Evolutionary conservation across 2,113 vertebrate genomes (phyloP), one percentile per base, ranked within the genome.

Genomic region (Hucho hucho): DNA sequence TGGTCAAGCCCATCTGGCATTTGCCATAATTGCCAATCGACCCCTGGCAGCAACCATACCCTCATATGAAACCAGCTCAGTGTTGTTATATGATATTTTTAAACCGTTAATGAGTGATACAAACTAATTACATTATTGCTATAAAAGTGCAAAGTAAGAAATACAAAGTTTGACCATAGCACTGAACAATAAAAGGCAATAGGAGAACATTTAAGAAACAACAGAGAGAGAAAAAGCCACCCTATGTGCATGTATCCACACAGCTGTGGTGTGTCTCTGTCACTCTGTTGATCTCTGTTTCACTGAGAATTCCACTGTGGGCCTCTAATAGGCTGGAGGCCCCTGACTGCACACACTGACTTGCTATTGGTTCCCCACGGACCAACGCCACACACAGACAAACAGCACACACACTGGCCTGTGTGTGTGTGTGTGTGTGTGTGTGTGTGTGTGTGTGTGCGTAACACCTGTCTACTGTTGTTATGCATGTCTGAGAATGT

Each of bases 251-350:
- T 61, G 16, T 20, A 20, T 14, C 3, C 67, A 53, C 67, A 83
- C 90, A 92, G 90, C 90, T 92, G 90, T 85, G 82, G 65, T 76
- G 73, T 63, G 79, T 92, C 89, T 89, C 82, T 82, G 84, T 90
- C 89, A 88, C 83, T 83, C 71, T 63, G 70, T 79, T 28, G 58
- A 72, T 87, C 87, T 90, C 84, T 63, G 88, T 90, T 91, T 88
- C 89, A 90, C 86, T 81, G 32, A 79, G 76, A 86, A 90, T 88
- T 89, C 87, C 82, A 87, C 80, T 79, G 86, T 20, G 74, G 71
- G 74, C 84, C 76, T 82, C 88, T 87, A 90, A 87, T 84, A 90
- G 87, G 83, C 81, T 74, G 76, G 75, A 76, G 14, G 29, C 75
- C 69, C 46, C 66, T 63, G 20, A 69, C 53, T 75, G 67, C 76